Evolutionary conservation across 2,113 vertebrate genomes (phyloP), one percentile per base, ranked within the genome.

Genomic region (Python bivittatus): DNA sequence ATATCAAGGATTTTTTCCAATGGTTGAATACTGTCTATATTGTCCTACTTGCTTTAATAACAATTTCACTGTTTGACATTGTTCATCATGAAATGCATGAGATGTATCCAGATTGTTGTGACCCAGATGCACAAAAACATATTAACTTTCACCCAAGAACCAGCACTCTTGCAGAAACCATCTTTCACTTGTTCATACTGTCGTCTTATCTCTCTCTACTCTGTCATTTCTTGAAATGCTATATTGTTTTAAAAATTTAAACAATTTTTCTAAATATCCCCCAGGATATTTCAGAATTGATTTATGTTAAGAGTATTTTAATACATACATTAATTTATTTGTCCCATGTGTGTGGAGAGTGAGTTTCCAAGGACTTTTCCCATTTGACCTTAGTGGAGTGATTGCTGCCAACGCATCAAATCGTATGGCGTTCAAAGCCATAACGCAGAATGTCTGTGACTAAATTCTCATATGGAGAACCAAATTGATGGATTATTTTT

Each of bases 41-140:
- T 93, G 6, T 0, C 84, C 58, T 86, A 91, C 93, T 90, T 94
- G 29, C 53, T 92, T 93, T 94, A 94, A 93, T 92, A 95, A 79
- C 44, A n/a, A 86, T 88, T 94, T 90, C 91, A 93, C 92, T 60
- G 1, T 93, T 92, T 94, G 86, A 88, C 22, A 0, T 86, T 90
- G 54, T 90, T 92, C 1, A 1, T 1, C 87, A 88, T 94, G 92
- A 92, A 92, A 72, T 94, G 96, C 95, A 95, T 96, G 95, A 90
- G 91, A 85, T 86, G 29, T 93, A 57, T 92, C 88, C 84, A 12
- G 29, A 22, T 60, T n/a, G 1, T 88, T 6, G 61, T 88, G 48
- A 89, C 72, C 92, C 88, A 90, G 54, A 90, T 84, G 90, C 93
- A 57, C 38, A 92, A 22, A 68, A 94, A 42, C 7, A 54, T 42